A percentile compares a stretch with the other conserved stretches of the same genome.
Conservation (phyloP, 2,888 invertebrate species). For the Xiphydria camelus region DNA sequence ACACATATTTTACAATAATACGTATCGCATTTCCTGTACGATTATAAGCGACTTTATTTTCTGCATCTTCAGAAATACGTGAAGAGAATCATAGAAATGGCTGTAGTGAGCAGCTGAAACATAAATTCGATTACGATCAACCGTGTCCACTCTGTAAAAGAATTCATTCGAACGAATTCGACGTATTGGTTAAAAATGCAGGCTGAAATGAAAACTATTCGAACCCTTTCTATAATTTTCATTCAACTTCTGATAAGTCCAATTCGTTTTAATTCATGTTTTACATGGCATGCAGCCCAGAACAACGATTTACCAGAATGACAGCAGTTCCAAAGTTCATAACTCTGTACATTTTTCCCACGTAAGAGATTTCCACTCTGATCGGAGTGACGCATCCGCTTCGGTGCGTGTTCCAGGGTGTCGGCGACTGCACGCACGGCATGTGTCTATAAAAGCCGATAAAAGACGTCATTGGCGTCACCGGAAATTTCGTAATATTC, state of each 20-base stretch:
- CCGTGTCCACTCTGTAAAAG: too few species aligned
- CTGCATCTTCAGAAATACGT: constrained; percentile 11
- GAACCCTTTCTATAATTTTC: too few species aligned
- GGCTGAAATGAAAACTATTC: too few species aligned
- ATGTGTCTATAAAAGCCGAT: background rate
- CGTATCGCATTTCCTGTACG: too few species aligned
- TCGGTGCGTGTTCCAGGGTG: constrained; percentile 23
- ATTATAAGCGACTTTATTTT: too few species aligned
- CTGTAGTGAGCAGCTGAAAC: constrained; percentile 21
- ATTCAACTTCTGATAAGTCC: too few species aligned
- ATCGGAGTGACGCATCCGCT: constrained; percentile 23
- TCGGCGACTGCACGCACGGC: constrained; percentile 16
- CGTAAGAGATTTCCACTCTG: constrained; percentile 23
- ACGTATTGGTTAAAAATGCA: too few species aligned
- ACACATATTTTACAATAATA: too few species aligned
- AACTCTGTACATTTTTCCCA: constrained; percentile 24
- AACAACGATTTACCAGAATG: constrained; percentile 19
- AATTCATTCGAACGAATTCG: too few species aligned
- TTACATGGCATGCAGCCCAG: too few species aligned
- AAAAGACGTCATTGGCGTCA: too few species aligned
- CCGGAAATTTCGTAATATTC: background rate
- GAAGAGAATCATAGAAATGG: constrained; percentile 15
- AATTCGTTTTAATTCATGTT: too few species aligned
- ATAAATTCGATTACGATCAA: background rate
- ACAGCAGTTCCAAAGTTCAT: constrained; percentile 18